Conservation (phyloP, 2,113 vertebrate species). For the Gymnarchus niloticus region DNA sequence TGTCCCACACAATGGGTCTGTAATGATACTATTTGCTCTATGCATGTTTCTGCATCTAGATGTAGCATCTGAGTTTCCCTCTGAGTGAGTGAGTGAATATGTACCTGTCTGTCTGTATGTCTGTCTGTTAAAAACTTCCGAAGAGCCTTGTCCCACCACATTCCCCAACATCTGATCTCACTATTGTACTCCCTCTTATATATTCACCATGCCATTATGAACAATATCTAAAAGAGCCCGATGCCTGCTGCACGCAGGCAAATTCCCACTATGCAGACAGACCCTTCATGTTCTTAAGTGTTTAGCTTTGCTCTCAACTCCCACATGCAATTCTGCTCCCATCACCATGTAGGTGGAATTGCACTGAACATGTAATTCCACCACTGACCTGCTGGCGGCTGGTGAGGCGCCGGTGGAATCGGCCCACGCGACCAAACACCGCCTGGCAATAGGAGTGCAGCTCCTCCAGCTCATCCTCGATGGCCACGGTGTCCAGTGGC, state of each 20-base stretch:
- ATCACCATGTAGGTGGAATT: not conserved
- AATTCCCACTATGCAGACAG: not conserved
- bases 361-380: not conserved
- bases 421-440: slow-evolving; percentile 83
- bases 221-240: not conserved
- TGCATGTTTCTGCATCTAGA: too few species aligned
- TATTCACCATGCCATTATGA: too few species aligned
- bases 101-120: too few species aligned
- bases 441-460: slow-evolving; percentile 90
- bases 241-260: not conserved
- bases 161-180: too few species aligned
- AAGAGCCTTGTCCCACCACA: too few species aligned
- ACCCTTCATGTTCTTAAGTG: not conserved
- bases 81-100: too few species aligned
- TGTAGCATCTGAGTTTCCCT: too few species aligned
- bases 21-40: too few species aligned
- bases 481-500: slow-evolving; percentile 74
- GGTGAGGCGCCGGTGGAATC: slow-evolving; percentile 84
- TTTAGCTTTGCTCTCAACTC: not conserved
- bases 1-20: too few species aligned
- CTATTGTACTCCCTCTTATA: too few species aligned
- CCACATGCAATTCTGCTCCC: not conserved
- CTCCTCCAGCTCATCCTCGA: slow-evolving; percentile 88
- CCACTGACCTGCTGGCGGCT: slow-evolving; percentile 64
- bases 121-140: too few species aligned